Evolutionary conservation across 2,888 invertebrate species (phyloP), one percentile per base, ranked within the genome.

Genomic region (Hirtodrosophila alboralis): DNA sequence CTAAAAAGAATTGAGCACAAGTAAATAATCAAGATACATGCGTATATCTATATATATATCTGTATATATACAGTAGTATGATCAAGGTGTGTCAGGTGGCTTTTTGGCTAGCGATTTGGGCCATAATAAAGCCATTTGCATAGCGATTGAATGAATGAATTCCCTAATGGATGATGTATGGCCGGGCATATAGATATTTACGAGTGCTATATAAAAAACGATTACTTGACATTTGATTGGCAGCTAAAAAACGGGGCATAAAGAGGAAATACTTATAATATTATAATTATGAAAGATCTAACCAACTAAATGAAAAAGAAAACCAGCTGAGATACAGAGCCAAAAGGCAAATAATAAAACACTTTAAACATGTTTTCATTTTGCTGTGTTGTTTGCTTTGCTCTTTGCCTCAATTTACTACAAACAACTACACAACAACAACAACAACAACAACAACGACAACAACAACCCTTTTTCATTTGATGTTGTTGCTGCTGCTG

Each of bases 351-450:
- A 69, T 61, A 61, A 53, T 60, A 71, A 75, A 75, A 71, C 75
- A 71, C 68, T 85, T 79, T 66, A 68, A 75, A 63, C 72, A 72
- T 72, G 76, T 83, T 78, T 83, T 79, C 59, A 68, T 65, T 65
- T 71, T 54, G 62, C 16, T 30, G 28, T 12, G 28, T 12, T 84
- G 57, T 73, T 84, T 76, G 61, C 70, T 73, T 80, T 69, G 77
- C 69, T 76, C 69, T 77, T 72, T 66, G 59, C 76, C 71, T 70
- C 56, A 36, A 54, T 65, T 47, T 63, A 58, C 68, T 72, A 64
- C 72, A 68, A 62, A 43, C 71, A 75, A 76, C 79, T 75, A 81
- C 54, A 65, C 52, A n/a, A n/a, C n/a, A n/a, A 56, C 52, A 59
- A 31, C 58, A 37, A 12, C 33, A 51, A 31, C 68, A 43, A 31